A percentile compares a stretch with the other conserved stretches of the same genome.
Conservation (phyloP, 2,797 vertebrate genomes). For the Paratrypauchen microcephalus region DNA sequence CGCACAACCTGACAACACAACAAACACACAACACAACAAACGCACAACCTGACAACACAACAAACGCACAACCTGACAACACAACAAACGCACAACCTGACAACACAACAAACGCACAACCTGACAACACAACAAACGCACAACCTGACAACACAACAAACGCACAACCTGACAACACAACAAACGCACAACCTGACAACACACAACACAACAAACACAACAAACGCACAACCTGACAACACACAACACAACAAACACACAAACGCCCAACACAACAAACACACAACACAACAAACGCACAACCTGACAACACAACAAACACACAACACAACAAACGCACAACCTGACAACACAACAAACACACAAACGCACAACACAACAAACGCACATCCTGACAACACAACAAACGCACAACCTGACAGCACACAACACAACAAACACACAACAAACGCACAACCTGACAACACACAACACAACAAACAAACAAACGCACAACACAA, state of each 20-base stretch:
- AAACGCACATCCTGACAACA: background rate
- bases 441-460: background rate
- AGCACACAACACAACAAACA: no score
- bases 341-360: background rate
- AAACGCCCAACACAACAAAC: no score
- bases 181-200: background rate
- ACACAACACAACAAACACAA: no score
- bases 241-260: no score
- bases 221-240: background rate
- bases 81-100: background rate
- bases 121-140: background rate
- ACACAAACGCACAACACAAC: no score
- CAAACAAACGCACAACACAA: no score
- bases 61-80: background rate
- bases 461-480: no score
- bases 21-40: no score
- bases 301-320: background rate
- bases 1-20: background rate
- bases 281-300: no score
- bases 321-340: no score
- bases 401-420: background rate
- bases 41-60: background rate
- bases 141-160: background rate
- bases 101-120: background rate
- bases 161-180: background rate